Evolutionary conservation across 2,797 vertebrate species (phyloP), one percentile per base, ranked within the genome.

Genomic region (Lepus townsendii): DNA sequence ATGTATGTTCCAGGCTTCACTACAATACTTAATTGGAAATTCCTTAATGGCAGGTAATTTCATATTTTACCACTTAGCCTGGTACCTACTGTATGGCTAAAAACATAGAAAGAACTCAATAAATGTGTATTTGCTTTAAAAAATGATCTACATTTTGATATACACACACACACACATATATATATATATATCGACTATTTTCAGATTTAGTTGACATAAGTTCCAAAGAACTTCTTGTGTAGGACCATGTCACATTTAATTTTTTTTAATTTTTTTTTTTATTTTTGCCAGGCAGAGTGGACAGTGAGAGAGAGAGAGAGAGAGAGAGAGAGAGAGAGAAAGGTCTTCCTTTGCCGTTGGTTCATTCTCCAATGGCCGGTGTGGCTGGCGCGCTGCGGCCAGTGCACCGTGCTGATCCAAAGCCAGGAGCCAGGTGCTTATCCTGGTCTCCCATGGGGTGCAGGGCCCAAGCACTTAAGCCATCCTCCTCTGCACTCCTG

Each of bases 251-350:
- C 75, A 69, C 85, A 83, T 26, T 84, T 57, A 89, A 95, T 84
- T 90, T 92, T 92, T 95, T 92, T 92, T 94, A 92, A 85, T 90
- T 35, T 35, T 35, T 35, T 35, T 35, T 35, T 35, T 35, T 35
- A 35, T 35, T 35, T 35, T 35, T 35, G 35, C 35, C 35, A 35
- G 35, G 35, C 35, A 35, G 35, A 35, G 35, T 35, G 35, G 35
- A 35, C 35, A 35, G 35, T 35, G 35, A 35, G 35, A 35, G 35
- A 35, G 35, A 35, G 35, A 35, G 35, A 35, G 35, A 35, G 35
- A 35, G 35, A n/a, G n/a, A n/a, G 35, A 35, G 35, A 35, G 35
- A 35, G 35, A 35, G 35, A 35, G 35, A 35, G 35, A 35, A 35
- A 35, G 35, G 35, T 35, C 35, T 35, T 35, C 35, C 35, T 35